Conservation (phyloP, 1,140 invertebrate genomes). For the Matsumurasca onukii region DNA sequence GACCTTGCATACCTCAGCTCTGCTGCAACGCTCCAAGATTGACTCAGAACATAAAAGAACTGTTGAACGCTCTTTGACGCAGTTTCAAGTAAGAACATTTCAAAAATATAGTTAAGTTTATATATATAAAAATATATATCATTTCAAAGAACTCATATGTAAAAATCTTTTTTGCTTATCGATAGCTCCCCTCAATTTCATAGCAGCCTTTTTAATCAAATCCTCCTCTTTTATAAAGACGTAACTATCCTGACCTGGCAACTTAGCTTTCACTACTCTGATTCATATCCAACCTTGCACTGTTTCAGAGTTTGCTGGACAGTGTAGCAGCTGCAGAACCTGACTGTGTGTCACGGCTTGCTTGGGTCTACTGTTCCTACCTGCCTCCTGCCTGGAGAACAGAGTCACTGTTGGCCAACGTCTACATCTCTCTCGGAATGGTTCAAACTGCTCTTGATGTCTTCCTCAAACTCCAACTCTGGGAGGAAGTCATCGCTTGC, state of each 20-base stretch:
- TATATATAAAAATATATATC: too few relatives aligned
- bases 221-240: too few relatives aligned
- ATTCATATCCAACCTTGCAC: too few relatives aligned
- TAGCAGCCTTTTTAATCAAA: too few relatives aligned
- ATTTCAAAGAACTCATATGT: neutral
- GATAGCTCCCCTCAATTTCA: too few relatives aligned
- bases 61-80: slow-evolving; percentile 82
- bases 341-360: slow-evolving; percentile 50
- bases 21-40: slow-evolving; percentile 66
- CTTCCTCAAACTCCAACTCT: slow-evolving; percentile 77
- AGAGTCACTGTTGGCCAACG: slow-evolving; percentile 71
- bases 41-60: slow-evolving; percentile 76
- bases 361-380: slow-evolving; percentile 55
- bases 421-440: slow-evolving; percentile 77
- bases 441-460: slow-evolving; percentile 85
- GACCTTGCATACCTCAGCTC: slow-evolving; percentile 50
- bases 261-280: too few relatives aligned
- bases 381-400: slow-evolving; percentile 73
- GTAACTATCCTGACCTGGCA: too few relatives aligned
- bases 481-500: slow-evolving; percentile 92
- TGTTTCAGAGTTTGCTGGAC: slow-evolving; percentile 67
- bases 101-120: too few relatives aligned
- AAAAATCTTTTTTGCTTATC: too few relatives aligned
- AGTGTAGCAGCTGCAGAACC: slow-evolving; percentile 52
- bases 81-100: slow-evolving; percentile 50